These are phyloP conservation scores for Eristalinus aeneus DNA, from an alignment of 2,888 invertebrate species.

Conservation along the genomic window DNA sequence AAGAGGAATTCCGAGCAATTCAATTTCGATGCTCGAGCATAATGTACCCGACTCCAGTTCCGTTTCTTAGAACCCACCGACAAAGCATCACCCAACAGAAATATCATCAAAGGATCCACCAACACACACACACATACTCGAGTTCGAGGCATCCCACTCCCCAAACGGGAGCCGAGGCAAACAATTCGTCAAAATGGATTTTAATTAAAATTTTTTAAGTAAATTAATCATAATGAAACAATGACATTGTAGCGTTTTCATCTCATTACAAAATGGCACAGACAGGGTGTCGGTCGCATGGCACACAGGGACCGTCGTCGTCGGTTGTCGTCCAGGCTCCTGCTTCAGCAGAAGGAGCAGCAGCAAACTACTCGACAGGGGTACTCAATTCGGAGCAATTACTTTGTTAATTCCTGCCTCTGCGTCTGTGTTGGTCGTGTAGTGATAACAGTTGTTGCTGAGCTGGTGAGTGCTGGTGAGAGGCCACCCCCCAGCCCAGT, in stretches of 20 bases:
- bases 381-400: constrained; percentile 56
- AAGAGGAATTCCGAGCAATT: neutral
- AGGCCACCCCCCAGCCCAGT: neutral
- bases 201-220: constrained; percentile 58
- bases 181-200: constrained; percentile 66
- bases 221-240: constrained; percentile 67
- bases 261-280: constrained; percentile 59
- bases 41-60: constrained; percentile 12
- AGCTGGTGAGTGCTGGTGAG: neutral
- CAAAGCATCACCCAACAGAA: constrained; percentile 17
- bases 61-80: neutral
- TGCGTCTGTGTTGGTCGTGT: neutral
- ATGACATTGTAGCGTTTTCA: constrained; percentile 62
- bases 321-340: neutral
- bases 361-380: constrained; percentile 42
- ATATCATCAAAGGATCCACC: constrained; percentile 42
- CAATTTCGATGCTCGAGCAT: constrained; percentile 18
- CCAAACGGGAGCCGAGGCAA: constrained; percentile 14
- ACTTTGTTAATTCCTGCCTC: constrained; percentile 44
- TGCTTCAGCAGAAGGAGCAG: neutral
- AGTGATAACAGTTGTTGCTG: constrained; percentile 58
- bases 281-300: constrained; percentile 25
- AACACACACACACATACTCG: neutral
- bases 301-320: neutral
- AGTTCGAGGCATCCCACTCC: too few relatives aligned